These are phyloP conservation scores for Nowickia ferox DNA, from an alignment of 2,888 invertebrate species.

Conservation along the genomic window DNA sequence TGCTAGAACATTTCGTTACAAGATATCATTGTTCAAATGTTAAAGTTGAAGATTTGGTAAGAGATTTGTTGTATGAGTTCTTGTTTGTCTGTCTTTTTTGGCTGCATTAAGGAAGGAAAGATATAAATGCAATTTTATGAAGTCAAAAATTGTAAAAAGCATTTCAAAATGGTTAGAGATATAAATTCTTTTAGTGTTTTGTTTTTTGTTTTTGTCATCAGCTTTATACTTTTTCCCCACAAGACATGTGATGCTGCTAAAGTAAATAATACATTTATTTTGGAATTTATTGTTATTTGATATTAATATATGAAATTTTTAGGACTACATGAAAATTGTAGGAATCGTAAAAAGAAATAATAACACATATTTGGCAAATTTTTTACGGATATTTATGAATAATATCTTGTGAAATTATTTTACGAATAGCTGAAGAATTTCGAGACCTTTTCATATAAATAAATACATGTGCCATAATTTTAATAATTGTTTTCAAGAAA, in stretches of 20 bases:
- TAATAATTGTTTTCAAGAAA: too few species aligned
- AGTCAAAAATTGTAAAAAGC: slow-evolving; percentile 61
- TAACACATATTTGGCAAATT: slow-evolving; percentile 11
- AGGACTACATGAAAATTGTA: neutral
- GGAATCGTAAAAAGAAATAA: slow-evolving; percentile 1
- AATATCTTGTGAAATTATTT: neutral
- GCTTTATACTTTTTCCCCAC: neutral
- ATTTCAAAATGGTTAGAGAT: slow-evolving; percentile 56
- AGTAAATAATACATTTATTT: slow-evolving; percentile 54
- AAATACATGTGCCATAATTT: neutral
- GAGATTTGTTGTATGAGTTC: slow-evolving; percentile 32
- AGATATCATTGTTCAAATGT: slow-evolving; percentile 63
- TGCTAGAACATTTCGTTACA: slow-evolving; percentile 35
- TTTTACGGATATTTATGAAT: neutral
- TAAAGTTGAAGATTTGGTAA: slow-evolving; percentile 62
- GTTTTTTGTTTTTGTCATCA: slow-evolving; percentile 7
- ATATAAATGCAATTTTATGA: slow-evolving; percentile 66
- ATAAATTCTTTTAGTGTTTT: slow-evolving; percentile 57
- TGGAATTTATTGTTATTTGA: slow-evolving; percentile 46
- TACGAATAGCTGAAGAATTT: neutral
- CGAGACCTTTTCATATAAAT: neutral
- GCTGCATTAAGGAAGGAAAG: slow-evolving; percentile 61
- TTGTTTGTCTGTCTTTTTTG: slow-evolving; percentile 31
- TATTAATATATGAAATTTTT: slow-evolving; percentile 50
- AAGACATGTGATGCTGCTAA: slow-evolving; percentile 20